Base-by-base conservation (phyloP, 2,113 vertebrate genomes). In the Salvelinus alpinus region DNA sequence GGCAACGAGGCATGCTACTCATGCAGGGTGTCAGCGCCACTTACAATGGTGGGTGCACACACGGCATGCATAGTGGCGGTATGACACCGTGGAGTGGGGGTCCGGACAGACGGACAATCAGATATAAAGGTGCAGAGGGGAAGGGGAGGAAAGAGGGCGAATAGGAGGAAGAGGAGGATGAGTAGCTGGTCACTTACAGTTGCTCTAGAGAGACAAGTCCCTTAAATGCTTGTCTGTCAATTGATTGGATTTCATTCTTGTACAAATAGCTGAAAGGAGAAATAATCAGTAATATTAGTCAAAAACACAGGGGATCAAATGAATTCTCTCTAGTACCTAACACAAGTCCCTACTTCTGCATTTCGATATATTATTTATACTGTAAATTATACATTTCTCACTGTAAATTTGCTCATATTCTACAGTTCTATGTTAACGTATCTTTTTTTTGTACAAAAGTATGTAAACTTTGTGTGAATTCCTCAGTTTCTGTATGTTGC, bases 221-320 rank as follows among this genome's bases (percentile, higher is more conserved):
- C 94, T 96, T 97, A 97, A 99, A 99, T 88, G 98, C 97, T 93
- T 99, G 95, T 94, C 96, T 96, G 97, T 98, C 97, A 95, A 99
- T 95, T 94, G 98, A 93, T 94, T 98, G 96, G 97, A 99, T 99
- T 96, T 99, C 97, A 96, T 99, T 99, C 97, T 99, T 99, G 98
- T 99, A 99, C 95, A 99, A 95, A 96, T 99, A 99, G 95, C 97
- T 99, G 96, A 91, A 97, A 96, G 91, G 94, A 97, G 95, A 97
- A 94, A 98, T 91, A 95, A 92, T 94, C 93, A 94, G 92, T 88
- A 88, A 91, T 89, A 92, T 98, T 97, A 97, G 95, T 94, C 54
- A 62, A 13, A 24, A 31, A 74, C 34, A 74, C 14, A 64, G 18
- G 78, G 44, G 67, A 84, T 84, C 76, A 84, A 78, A 84, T 84